These are phyloP conservation scores for Oreochromis spilurus DNA, from an alignment of 2,113 vertebrate species.

Conservation along the genomic window DNA sequence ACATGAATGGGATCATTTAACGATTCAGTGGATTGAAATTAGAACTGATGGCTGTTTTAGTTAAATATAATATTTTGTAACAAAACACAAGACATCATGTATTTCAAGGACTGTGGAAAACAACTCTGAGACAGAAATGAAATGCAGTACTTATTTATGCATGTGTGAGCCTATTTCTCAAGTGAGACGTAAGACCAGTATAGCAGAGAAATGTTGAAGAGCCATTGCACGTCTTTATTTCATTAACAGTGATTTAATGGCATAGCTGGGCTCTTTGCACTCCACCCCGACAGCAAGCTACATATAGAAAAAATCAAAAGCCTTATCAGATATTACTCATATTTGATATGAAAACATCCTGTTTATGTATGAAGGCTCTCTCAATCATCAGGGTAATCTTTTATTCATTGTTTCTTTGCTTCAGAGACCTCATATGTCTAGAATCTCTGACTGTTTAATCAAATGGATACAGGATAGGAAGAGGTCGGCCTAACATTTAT, in stretches of 20 bases:
- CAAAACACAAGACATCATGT: background rate
- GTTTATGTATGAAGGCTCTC: slow-evolving; percentile 12
- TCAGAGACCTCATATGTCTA: background rate
- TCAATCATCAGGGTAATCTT: slow-evolving; percentile 40
- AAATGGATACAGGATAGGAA: background rate
- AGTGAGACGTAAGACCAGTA: background rate
- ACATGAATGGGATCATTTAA: background rate
- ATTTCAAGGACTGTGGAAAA: background rate
- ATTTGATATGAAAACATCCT: slow-evolving; percentile 23
- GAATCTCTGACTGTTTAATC: background rate
- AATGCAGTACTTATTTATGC: background rate
- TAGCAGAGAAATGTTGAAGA: background rate
- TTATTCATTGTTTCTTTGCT: slow-evolving; percentile 46
- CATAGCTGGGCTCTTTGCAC: background rate
- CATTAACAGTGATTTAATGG: background rate
- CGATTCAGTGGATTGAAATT: background rate
- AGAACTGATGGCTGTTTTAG: background rate
- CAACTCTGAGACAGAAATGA: background rate
- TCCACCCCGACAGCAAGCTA: background rate
- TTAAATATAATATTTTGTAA: background rate
- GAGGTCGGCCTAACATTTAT: background rate
- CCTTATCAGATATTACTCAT: background rate
- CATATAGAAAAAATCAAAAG: background rate
- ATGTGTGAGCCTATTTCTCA: background rate
- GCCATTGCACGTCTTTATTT: background rate